These are phyloP conservation scores for Drosophila tropicalis DNA, from an alignment of 1,140 invertebrate genomes.

Conservation along the genomic window DNA sequence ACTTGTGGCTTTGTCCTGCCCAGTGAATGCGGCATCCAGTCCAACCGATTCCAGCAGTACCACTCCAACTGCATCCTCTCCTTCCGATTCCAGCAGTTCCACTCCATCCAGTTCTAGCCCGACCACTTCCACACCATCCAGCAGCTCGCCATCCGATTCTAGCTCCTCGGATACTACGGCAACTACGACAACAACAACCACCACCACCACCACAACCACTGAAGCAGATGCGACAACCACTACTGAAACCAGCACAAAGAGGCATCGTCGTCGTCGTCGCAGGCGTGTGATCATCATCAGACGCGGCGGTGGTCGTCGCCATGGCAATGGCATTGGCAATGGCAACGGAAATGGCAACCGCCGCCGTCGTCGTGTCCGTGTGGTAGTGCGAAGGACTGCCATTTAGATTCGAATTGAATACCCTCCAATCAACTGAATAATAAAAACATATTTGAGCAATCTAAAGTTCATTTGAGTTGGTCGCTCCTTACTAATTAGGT, in stretches of 20 bases:
- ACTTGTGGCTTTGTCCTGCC: neutral
- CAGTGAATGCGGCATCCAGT: neutral
- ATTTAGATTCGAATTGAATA: neutral
- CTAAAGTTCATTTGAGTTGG: too few species aligned
- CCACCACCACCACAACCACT: neutral
- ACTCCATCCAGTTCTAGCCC: neutral
- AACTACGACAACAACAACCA: neutral
- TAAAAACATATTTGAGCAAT: constrained; percentile 4
- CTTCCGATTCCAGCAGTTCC: neutral
- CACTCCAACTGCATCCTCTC: too few species aligned
- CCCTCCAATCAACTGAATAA: neutral
- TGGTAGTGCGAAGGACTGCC: neutral
- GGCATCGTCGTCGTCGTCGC: constrained; percentile 8
- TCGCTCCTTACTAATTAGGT: too few species aligned
- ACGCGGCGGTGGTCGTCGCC: neutral
- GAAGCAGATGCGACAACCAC: neutral
- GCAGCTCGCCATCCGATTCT: neutral
- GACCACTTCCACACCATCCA: neutral
- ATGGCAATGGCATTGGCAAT: constrained; percentile 1
- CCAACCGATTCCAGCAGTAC: neutral
- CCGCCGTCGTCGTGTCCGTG: constrained; percentile 1
- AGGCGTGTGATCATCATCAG: constrained; percentile 5
- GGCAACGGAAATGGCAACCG: neutral
- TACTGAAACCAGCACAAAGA: neutral
- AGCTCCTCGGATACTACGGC: neutral